These are phyloP conservation scores for Hypomesus transpacificus DNA, from an alignment of 2,113 vertebrate species.

Conservation along the genomic window DNA sequence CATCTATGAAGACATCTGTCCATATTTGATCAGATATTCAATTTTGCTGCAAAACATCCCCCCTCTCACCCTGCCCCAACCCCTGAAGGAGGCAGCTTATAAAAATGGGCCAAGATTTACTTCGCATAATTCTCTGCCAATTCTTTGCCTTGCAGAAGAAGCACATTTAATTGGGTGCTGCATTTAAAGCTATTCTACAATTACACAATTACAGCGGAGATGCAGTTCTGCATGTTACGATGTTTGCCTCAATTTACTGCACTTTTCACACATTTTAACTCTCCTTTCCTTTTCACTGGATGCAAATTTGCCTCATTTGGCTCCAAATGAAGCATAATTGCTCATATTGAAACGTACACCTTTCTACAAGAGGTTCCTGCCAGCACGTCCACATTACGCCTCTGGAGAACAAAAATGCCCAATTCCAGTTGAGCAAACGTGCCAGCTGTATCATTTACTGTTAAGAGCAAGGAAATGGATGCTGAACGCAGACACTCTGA, in stretches of 20 bases:
- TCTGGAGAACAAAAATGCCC: slow-evolving; percentile 68
- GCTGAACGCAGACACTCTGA: slow-evolving; percentile 44
- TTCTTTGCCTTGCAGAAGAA: slow-evolving; percentile 79
- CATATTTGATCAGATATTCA: slow-evolving; percentile 76
- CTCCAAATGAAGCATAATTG: slow-evolving; percentile 79
- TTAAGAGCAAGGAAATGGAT: slow-evolving; percentile 73
- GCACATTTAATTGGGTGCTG: slow-evolving; percentile 79
- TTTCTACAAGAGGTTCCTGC: slow-evolving; percentile 78
- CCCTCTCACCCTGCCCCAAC: slow-evolving; percentile 55
- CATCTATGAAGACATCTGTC: slow-evolving; percentile 82
- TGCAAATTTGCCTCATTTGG: slow-evolving; percentile 80
- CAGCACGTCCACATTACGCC: slow-evolving; percentile 76
- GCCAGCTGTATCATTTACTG: slow-evolving; percentile 76
- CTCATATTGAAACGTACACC: slow-evolving; percentile 79
- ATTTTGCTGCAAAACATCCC: slow-evolving; percentile 77
- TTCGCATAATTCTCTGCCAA: slow-evolving; percentile 72
- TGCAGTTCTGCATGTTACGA: slow-evolving; percentile 76
- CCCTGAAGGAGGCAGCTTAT: slow-evolving; percentile 72
- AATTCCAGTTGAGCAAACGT: slow-evolving; percentile 67
- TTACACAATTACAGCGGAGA: slow-evolving; percentile 82
- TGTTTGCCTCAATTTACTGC: slow-evolving; percentile 80
- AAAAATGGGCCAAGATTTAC: slow-evolving; percentile 69
- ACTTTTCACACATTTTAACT: slow-evolving; percentile 79
- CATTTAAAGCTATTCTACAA: slow-evolving; percentile 78
- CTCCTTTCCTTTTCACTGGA: slow-evolving; percentile 74